Base-by-base conservation (phyloP, 2,888 invertebrate genomes). In the Patella pellucida region DNA sequence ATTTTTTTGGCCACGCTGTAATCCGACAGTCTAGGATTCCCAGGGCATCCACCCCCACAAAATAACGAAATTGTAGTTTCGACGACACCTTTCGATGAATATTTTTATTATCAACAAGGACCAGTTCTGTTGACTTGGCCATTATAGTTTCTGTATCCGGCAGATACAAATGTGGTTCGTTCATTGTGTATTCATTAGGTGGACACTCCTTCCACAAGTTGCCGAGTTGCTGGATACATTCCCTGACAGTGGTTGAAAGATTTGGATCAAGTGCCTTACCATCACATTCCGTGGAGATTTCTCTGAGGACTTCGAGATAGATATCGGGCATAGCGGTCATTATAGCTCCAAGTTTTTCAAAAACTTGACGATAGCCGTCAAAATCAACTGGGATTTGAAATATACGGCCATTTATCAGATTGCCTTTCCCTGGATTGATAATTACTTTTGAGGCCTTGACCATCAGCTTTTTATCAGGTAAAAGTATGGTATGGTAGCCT, bases 281-380 rank as follows among this genome's bases (percentile, higher is more conserved):
- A 31, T 74, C 78, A 69, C 73, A 67, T 14, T 76, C 69, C 2
- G 71, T 19, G 31, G 83, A 74, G 16, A 84, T 70, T 4, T 52
- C 54, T n/a, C 79, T 52, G 68, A 87, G 75, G 19, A 84, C 83
- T 12, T 31, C 52, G 11, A 81, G 80, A 73, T 84, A 86, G 51
- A 81, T 81, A 19, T 76, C 70, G 15, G 78, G 76, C 15, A 83
- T 78, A 2, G 80, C 78, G 5, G 68, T 73, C 41, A 81, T 73
- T 1, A 76, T 71, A 14, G 81, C 81, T 31, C 87, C 87, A 52
- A 86, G 52, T 4, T 4, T n/a, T 16, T 78, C 54, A 56, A 87
- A 85, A 19, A 86, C 73, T 7, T 77, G 62, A 31, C 73, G 72
- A 74, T 78, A 84, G 52, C 78, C 76, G 11, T 79, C 83, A 73